Conservation (phyloP, 2,888 invertebrate species). For the Sesia bembeciformis region DNA sequence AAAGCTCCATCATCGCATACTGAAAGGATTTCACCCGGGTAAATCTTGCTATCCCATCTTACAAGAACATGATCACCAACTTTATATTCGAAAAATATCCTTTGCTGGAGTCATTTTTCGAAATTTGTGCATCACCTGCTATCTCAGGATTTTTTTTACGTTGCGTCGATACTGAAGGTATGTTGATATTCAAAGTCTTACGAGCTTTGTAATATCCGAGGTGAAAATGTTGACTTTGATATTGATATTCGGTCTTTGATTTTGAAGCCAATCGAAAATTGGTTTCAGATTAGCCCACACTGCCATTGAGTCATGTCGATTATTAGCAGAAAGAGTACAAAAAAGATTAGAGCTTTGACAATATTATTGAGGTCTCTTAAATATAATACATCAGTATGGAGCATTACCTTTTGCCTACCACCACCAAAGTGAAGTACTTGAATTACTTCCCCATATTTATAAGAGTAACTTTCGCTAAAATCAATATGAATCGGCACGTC, state of each 20-base stretch:
- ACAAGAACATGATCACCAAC: neutral
- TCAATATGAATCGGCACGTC: neutral
- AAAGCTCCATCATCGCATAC: neutral
- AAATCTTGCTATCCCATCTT: neutral
- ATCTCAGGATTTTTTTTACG: no score
- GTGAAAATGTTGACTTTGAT: no score
- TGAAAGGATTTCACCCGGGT: neutral
- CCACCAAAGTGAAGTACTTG: neutral
- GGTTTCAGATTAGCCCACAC: neutral
- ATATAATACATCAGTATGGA: neutral
- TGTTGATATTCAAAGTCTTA: no score
- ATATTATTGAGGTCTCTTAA: neutral
- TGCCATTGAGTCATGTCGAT: neutral
- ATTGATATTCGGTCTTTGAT: neutral
- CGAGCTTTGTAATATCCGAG: no score
- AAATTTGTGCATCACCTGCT: no score
- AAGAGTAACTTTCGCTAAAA: neutral
- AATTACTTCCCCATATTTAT: neutral
- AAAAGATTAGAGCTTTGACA: neutral
- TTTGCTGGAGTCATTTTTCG: no score
- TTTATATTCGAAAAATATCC: no score
- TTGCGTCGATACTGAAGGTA: no score
- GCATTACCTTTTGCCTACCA: neutral
- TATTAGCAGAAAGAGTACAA: neutral
- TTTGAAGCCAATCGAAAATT: neutral